phyloP scores from a whole-genome alignment of 2,888 invertebrate genomes.

The Parnassius orleans region DNA sequence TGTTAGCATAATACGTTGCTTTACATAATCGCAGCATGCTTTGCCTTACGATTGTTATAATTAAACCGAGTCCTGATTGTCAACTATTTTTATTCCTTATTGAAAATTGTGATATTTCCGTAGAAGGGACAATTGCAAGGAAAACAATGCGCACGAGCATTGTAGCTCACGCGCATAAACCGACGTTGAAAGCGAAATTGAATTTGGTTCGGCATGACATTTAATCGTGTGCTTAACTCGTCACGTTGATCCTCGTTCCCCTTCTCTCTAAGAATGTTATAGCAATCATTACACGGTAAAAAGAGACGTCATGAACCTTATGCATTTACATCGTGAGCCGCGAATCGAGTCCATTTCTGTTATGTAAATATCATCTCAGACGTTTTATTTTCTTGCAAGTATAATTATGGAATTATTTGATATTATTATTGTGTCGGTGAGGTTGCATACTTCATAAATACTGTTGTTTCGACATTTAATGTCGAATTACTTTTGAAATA shows the following conservation, averaged over 20 bases:
- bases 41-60: slow-evolving; percentile 18
- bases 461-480: slow-evolving; percentile 32
- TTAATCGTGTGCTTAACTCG: slow-evolving; percentile 51
- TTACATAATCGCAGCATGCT: background rate
- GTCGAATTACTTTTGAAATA: background rate
- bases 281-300: slow-evolving; percentile 42
- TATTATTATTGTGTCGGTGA: slow-evolving; percentile 52
- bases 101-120: slow-evolving; percentile 28
- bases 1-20: background rate
- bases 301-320: slow-evolving; percentile 52
- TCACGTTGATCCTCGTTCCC: slow-evolving; percentile 52
- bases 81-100: slow-evolving; percentile 27
- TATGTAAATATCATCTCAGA: slow-evolving; percentile 65
- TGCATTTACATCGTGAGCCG: slow-evolving; percentile 43
- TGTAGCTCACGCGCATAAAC: slow-evolving; percentile 61
- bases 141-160: slow-evolving; percentile 52
- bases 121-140: slow-evolving; percentile 26
- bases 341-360: slow-evolving; percentile 53
- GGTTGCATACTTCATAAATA: slow-evolving; percentile 51
- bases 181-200: slow-evolving; percentile 65
- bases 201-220: slow-evolving; percentile 67
- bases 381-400: slow-evolving; percentile 62
- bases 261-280: slow-evolving; percentile 41
- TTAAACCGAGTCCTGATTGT: slow-evolving; percentile 27
- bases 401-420: slow-evolving; percentile 59